Evolutionary conservation across 2,113 vertebrate genomes (phyloP).

Genomic region (Bujurquina vittata): DNA sequence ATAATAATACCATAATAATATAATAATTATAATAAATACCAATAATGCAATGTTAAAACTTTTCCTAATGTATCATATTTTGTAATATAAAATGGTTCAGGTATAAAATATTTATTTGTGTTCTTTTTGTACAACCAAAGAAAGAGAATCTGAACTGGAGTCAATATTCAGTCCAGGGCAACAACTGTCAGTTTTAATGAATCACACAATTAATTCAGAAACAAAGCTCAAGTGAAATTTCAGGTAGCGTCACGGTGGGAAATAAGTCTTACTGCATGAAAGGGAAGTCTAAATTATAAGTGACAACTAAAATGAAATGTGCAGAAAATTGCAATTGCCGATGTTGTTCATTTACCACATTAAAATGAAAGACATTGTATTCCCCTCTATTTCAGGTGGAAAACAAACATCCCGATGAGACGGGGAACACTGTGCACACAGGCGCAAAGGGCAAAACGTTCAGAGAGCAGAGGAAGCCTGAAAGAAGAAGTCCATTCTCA

Average conservation of each 20-base stretch:
- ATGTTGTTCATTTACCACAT: neutral
- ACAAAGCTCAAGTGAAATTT: neutral
- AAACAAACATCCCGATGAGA: neutral
- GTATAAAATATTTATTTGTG: neutral
- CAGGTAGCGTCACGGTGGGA: neutral
- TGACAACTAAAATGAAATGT: neutral
- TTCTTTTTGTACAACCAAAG: neutral
- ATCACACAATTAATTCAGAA: constrained; percentile 13
- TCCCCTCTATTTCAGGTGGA: constrained; percentile 53
- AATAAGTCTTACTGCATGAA: neutral
- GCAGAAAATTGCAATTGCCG: neutral
- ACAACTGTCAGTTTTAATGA: constrained; percentile 13
- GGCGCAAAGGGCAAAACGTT: neutral
- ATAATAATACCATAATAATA: neutral
- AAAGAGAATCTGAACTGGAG: neutral
- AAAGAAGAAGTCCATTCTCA: constrained; percentile 26
- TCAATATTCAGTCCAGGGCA: neutral
- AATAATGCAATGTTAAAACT: neutral
- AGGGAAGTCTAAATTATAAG: neutral
- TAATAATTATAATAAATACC: too few species aligned
- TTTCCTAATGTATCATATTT: neutral
- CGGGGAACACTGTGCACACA: neutral
- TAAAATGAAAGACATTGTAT: neutral
- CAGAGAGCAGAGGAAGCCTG: constrained; percentile 11
- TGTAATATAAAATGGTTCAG: neutral